Conservation (phyloP, 2,113 vertebrate species). For the Grammomys dolichurus region DNA sequence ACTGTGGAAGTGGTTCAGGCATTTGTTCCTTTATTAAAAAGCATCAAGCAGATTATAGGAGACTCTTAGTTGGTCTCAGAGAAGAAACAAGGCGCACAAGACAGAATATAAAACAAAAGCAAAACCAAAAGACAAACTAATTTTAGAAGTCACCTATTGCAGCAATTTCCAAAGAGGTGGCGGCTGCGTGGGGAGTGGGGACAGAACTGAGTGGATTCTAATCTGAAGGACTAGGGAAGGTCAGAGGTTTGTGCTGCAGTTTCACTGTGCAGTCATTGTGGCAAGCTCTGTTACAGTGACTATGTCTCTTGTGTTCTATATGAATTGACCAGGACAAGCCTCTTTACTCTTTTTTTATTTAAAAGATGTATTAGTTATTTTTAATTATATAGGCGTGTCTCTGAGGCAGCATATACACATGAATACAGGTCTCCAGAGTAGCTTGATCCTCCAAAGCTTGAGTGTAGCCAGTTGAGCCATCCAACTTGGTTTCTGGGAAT, state of each 20-base stretch:
- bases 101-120: background rate
- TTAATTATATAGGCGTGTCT: background rate
- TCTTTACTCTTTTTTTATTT: background rate
- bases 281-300: background rate
- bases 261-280: background rate
- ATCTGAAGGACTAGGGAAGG: background rate
- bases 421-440: background rate
- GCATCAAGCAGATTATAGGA: background rate
- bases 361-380: background rate
- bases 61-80: background rate
- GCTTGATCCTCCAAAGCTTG: background rate
- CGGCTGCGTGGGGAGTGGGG: background rate
- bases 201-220: background rate
- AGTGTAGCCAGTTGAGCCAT: background rate
- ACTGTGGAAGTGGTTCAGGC: background rate
- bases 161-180: background rate
- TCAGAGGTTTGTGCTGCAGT: no score
- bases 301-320: background rate
- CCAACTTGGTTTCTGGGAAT: background rate
- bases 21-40: no score
- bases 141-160: accelerated
- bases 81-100: background rate
- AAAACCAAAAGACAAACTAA: no score
- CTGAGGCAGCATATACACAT: background rate
- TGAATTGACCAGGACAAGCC: background rate